These are phyloP conservation scores for Xestobium rufovillosum DNA, from an alignment of 2,888 invertebrate species.

Conservation along the genomic window DNA sequence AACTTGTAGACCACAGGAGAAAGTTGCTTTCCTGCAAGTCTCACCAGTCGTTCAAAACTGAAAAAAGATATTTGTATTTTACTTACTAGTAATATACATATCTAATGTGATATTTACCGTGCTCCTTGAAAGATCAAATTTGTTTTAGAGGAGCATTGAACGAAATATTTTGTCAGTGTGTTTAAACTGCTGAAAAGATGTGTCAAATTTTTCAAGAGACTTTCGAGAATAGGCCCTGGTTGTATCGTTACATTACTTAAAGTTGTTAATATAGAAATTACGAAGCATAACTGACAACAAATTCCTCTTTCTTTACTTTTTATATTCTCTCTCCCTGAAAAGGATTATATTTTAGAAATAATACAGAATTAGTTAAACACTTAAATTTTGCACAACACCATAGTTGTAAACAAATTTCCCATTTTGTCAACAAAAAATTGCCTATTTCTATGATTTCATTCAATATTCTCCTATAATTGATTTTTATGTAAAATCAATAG, in stretches of 20 bases:
- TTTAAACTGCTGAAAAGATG: slow-evolving; percentile 49
- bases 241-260: slow-evolving; percentile 47
- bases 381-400: too few species aligned
- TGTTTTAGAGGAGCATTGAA: slow-evolving; percentile 42
- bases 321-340: slow-evolving; percentile 42
- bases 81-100: background rate
- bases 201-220: slow-evolving; percentile 49
- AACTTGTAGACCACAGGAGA: slow-evolving; percentile 50
- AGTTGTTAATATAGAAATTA: slow-evolving; percentile 47
- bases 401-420: too few species aligned
- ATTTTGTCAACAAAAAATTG: too few species aligned
- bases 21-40: slow-evolving; percentile 53
- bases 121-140: slow-evolving; percentile 47
- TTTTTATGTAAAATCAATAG: too few species aligned
- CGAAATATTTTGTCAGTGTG: slow-evolving; percentile 54
- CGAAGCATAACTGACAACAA: slow-evolving; percentile 51
- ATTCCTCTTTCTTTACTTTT: slow-evolving; percentile 50
- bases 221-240: slow-evolving; percentile 49
- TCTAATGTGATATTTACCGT: slow-evolving; percentile 35
- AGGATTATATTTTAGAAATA: slow-evolving; percentile 15
- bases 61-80: too few species aligned
- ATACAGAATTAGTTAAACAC: too few species aligned
- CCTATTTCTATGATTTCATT: too few species aligned
- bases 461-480: too few species aligned
- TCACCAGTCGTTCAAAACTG: slow-evolving; percentile 51